Conservation (phyloP, 2,113 vertebrate species). For the Mustela nigripes region DNA sequence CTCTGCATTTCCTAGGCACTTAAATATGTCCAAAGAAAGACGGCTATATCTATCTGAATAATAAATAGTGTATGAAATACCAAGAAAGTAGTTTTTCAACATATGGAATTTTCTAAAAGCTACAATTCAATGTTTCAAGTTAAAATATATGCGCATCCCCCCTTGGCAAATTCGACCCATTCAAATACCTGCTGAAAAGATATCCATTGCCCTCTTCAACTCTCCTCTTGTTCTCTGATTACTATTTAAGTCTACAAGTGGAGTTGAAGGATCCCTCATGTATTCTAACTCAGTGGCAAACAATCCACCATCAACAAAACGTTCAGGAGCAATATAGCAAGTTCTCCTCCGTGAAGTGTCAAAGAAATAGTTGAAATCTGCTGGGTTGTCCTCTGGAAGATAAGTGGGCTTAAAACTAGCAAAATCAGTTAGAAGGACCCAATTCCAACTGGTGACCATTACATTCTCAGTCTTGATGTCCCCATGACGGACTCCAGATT, state of each 20-base stretch:
- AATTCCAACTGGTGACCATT: slow-evolving; percentile 99
- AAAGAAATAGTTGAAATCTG: slow-evolving; percentile 99
- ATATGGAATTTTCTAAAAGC: not conserved
- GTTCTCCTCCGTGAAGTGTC: slow-evolving; percentile 97
- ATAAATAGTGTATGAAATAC: not conserved
- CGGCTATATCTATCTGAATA: not conserved
- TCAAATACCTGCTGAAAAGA: slow-evolving; percentile 97
- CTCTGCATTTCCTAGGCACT: slow-evolving; percentile 26
- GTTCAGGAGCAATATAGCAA: slow-evolving; percentile 97
- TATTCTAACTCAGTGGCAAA: slow-evolving; percentile 93
- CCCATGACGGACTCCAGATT: slow-evolving; percentile 96
- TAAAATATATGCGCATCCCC: not conserved
- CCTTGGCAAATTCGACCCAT: not conserved
- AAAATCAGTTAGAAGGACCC: slow-evolving; percentile 98
- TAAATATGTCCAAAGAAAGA: not conserved
- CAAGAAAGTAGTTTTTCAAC: slow-evolving; percentile 26
- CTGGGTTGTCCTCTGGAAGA: slow-evolving; percentile 98
- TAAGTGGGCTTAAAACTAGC: slow-evolving; percentile 99
- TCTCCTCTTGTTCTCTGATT: slow-evolving; percentile 96
- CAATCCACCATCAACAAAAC: slow-evolving; percentile 97
- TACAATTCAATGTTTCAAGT: not conserved
- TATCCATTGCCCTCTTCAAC: slow-evolving; percentile 97
- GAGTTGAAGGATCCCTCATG: slow-evolving; percentile 95
- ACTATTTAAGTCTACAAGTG: slow-evolving; percentile 96
- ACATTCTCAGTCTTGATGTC: slow-evolving; percentile 99